Conservation (phyloP, 2,113 vertebrate genomes). For the Eudyptes chrysolophus region DNA sequence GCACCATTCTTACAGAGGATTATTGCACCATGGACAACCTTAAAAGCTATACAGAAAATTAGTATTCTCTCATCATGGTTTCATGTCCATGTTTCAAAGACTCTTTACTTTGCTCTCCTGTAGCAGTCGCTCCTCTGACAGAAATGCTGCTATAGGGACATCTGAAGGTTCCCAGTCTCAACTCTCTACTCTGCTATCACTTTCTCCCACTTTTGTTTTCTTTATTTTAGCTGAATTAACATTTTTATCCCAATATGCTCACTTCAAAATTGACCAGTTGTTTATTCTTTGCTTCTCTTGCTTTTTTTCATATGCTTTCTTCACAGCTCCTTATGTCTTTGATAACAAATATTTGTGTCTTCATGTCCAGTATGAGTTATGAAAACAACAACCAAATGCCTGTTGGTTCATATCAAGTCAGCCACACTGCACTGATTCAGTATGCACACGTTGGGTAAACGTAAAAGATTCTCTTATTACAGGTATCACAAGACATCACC, state of each 20-base stretch:
- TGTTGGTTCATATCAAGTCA: neutral
- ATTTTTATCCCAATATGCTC: neutral
- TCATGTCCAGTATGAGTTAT: neutral
- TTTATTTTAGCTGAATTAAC: neutral
- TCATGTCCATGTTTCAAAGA: neutral
- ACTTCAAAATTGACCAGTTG: neutral
- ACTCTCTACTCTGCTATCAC: neutral
- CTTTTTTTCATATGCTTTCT: neutral
- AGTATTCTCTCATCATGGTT: neutral
- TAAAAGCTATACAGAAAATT: neutral
- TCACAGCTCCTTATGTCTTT: neutral
- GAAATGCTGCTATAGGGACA: neutral
- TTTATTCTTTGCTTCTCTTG: neutral
- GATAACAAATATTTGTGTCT: neutral
- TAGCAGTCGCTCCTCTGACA: neutral
- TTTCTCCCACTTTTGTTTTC: neutral
- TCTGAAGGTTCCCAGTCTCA: neutral
- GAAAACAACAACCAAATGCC: neutral
- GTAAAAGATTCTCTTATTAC: neutral
- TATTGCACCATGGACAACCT: neutral
- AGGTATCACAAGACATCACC: neutral
- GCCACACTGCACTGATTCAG: neutral
- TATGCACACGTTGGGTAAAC: neutral
- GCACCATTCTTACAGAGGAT: neutral
- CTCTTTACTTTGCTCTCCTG: neutral